A percentile compares a stretch with the other conserved stretches of the same genome.
These are phyloP conservation scores for Euplagia quadripunctaria DNA, from an alignment of 2,888 invertebrate species.

Conservation along the genomic window DNA sequence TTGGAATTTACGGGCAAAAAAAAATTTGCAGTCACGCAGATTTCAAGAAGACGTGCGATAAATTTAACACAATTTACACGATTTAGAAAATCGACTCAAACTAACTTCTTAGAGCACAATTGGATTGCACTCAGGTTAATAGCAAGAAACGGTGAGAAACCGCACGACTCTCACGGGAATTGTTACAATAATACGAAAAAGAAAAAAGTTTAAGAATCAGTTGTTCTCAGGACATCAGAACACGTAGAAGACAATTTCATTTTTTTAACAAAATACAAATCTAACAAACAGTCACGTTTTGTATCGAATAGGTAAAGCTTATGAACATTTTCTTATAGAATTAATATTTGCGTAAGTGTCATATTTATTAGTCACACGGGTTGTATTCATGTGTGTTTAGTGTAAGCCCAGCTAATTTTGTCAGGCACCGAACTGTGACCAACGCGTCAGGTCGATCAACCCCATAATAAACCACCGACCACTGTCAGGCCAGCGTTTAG, in stretches of 20 bases:
- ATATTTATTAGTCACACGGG: no score
- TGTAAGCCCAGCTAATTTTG: no score
- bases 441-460: no score
- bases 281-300: no score
- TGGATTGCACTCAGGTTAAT: neutral
- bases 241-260: neutral
- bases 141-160: neutral
- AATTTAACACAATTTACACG: neutral
- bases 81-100: neutral
- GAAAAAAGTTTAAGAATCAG: neutral
- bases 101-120: neutral
- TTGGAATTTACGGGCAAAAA: neutral
- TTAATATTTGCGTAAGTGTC: no score
- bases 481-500: no score
- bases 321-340: no score
- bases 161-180: neutral
- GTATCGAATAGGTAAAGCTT: no score
- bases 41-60: neutral
- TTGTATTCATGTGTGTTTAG: no score
- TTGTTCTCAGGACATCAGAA: neutral
- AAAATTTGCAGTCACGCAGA: neutral
- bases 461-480: no score
- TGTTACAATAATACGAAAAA: neutral
- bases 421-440: no score
- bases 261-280: no score